Conservation (phyloP, 2,797 vertebrate species). For the Cyprinella venusta region DNA sequence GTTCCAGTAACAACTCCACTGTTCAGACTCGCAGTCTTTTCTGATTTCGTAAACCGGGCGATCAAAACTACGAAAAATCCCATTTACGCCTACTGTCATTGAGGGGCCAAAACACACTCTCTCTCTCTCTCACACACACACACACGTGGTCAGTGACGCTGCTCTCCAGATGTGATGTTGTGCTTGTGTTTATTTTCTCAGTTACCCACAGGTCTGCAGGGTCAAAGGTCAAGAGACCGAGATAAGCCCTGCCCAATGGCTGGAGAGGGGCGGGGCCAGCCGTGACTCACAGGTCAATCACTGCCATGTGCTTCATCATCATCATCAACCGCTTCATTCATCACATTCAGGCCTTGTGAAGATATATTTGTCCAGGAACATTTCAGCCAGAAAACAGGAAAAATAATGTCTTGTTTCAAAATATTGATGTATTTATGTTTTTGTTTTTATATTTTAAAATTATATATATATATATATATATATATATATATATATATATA, state of each 20-base stretch:
- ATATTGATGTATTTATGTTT: not conserved
- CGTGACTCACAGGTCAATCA: slow-evolving; percentile 8
- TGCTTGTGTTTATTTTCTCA: slow-evolving; percentile 43
- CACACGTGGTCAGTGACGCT: not conserved
- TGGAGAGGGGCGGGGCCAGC: slow-evolving; percentile 6
- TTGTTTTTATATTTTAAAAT: not conserved
- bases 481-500: too few relatives aligned
- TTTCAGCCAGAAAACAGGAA: not conserved
- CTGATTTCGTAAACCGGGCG: too few relatives aligned
- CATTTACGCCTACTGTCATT: too few relatives aligned
- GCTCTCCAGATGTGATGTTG: slow-evolving; percentile 16
- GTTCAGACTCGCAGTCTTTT: not conserved
- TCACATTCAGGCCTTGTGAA: not conserved
- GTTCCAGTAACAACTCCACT: not conserved
- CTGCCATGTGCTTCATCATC: slow-evolving; percentile 3
- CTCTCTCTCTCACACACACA: not conserved
- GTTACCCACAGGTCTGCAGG: slow-evolving; percentile 14
- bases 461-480: too few relatives aligned
- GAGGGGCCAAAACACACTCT: not conserved
- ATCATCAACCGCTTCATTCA: not conserved
- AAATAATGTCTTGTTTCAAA: not conserved
- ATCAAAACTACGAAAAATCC: too few relatives aligned
- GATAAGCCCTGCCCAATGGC: slow-evolving; percentile 37
- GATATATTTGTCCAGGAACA: not conserved
- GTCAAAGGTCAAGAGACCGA: slow-evolving; percentile 50